Conservation (phyloP, 2,888 invertebrate species). For the Chrysodeixis includens region DNA sequence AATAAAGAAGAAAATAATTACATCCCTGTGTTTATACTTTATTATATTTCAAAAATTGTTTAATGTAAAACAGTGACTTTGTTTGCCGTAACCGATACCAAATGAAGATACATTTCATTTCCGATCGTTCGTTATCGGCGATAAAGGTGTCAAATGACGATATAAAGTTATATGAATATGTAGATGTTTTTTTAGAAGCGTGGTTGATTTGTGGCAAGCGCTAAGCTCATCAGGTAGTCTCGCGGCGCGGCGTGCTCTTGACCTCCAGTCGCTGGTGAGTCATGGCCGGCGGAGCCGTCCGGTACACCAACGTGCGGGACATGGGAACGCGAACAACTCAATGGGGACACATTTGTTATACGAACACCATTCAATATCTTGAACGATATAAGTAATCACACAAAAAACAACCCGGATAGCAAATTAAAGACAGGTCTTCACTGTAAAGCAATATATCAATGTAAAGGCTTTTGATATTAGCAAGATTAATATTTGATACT, state of each 20-base stretch:
- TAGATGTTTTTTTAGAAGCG: slow-evolving; percentile 31
- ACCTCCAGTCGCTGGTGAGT: slow-evolving; percentile 80
- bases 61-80: slow-evolving; percentile 20
- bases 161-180: slow-evolving; percentile 44
- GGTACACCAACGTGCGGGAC: slow-evolving; percentile 55
- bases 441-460: neutral
- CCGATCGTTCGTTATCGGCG: slow-evolving; percentile 12
- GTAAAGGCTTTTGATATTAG: neutral
- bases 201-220: slow-evolving; percentile 74
- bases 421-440: slow-evolving; percentile 16
- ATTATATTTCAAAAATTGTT: slow-evolving; percentile 19
- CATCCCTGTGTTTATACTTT: slow-evolving; percentile 16
- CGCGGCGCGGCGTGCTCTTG: slow-evolving; percentile 81
- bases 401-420: slow-evolving; percentile 25
- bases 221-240: slow-evolving; percentile 80
- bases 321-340: slow-evolving; percentile 55
- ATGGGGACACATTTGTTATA: slow-evolving; percentile 30
- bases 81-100: slow-evolving; percentile 18
- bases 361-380: slow-evolving; percentile 18
- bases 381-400: slow-evolving; percentile 32
- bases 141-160: slow-evolving; percentile 38
- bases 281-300: slow-evolving; percentile 66
- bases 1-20: slow-evolving; percentile 22
- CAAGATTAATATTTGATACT: slow-evolving; percentile 8
- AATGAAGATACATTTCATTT: slow-evolving; percentile 30